phyloP scores from a whole-genome alignment of 2,888 invertebrate species.

The Eupithecia pulchellata region DNA sequence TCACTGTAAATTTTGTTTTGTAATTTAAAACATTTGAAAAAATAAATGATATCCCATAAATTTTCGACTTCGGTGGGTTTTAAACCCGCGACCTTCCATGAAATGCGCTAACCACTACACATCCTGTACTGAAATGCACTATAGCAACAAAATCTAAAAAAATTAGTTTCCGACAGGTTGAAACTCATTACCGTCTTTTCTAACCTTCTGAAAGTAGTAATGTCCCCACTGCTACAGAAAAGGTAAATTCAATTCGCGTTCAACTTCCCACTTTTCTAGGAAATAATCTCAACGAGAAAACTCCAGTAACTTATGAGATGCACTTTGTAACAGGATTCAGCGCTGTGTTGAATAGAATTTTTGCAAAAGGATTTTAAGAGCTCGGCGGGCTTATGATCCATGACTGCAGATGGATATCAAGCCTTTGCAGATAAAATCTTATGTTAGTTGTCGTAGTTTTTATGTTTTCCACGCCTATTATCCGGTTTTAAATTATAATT shows the following conservation, averaged over 20 bases:
- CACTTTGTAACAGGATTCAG: constrained; percentile 29
- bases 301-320: constrained; percentile 23
- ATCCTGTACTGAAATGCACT: too few species aligned
- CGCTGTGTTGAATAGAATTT: constrained; percentile 21
- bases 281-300: constrained; percentile 8
- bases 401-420: not conserved
- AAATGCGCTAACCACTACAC: too few species aligned
- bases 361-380: constrained; percentile 16
- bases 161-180: not conserved
- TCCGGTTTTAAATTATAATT: not conserved
- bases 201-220: not conserved
- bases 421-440: not conserved
- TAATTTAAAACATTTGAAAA: too few species aligned
- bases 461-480: not conserved
- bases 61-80: too few species aligned
- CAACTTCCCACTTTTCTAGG: not conserved
- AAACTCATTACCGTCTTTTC: not conserved
- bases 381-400: constrained; percentile 1
- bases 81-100: too few species aligned
- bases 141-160: not conserved
- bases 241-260: constrained; percentile 3
- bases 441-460: not conserved
- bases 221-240: not conserved
- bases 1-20: not conserved
- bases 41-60: too few species aligned